phyloP scores from a whole-genome alignment of 2,797 vertebrate species.

The Sebastiscus tertius region DNA sequence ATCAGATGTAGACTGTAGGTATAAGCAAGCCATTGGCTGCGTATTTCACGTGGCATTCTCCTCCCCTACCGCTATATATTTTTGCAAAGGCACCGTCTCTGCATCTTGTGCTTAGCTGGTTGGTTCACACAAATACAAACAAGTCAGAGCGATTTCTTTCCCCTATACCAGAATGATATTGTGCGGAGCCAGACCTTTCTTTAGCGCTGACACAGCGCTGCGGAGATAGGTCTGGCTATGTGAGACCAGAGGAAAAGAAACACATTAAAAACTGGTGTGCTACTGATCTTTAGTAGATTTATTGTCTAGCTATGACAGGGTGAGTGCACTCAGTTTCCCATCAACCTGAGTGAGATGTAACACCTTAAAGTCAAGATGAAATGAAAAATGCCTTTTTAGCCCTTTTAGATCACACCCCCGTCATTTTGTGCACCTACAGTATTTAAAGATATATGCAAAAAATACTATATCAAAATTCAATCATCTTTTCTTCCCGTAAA shows the following conservation, averaged over 20 bases:
- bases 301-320: neutral
- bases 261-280: neutral
- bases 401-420: no score
- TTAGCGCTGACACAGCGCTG: neutral
- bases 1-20: neutral
- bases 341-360: neutral
- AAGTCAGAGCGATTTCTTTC: neutral
- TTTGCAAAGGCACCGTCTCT: neutral
- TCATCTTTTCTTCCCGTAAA: neutral
- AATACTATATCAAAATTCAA: neutral
- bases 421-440: neutral
- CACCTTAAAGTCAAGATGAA: neutral
- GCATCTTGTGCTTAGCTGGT: neutral
- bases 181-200: neutral
- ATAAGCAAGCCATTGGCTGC: neutral
- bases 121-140: neutral
- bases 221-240: no score
- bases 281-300: neutral
- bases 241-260: neutral
- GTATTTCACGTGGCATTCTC: neutral
- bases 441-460: neutral
- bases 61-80: neutral
- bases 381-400: neutral
- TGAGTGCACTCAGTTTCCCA: neutral
- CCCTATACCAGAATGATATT: neutral